Percentiles rank a stretch among this genome's conserved stretches.
Conservation (phyloP, 2,113 vertebrate genomes). For the Tyto alba region DNA sequence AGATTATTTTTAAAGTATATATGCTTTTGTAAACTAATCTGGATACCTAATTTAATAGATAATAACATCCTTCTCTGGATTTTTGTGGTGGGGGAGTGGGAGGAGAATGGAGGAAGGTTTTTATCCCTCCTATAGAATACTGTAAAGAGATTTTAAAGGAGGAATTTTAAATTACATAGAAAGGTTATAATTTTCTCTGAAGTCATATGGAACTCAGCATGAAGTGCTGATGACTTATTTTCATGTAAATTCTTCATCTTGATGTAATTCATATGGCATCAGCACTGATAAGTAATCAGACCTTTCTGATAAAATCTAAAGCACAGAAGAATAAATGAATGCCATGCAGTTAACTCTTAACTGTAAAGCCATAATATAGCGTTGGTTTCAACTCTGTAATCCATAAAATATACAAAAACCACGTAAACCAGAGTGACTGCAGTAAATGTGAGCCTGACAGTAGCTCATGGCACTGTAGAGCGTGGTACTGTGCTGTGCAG, state of each 20-base stretch:
- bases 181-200: conserved; percentile 49
- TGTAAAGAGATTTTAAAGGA: background rate
- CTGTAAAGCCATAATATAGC: background rate
- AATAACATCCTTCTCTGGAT: background rate
- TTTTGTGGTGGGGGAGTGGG: background rate
- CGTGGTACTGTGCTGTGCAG: background rate
- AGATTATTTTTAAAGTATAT: background rate
- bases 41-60: background rate
- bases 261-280: conserved; percentile 50
- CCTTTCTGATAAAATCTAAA: conserved; percentile 52
- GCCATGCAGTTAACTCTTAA: conserved; percentile 15
- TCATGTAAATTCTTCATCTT: conserved; percentile 62
- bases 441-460: background rate
- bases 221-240: conserved; percentile 62
- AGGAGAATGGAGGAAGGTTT: background rate
- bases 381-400: background rate
- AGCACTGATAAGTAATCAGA: conserved; percentile 60
- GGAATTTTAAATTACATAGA: conserved; percentile 15
- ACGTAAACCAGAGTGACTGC: background rate
- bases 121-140: background rate
- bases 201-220: conserved; percentile 26
- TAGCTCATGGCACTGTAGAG: fast-evolving
- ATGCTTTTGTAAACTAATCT: background rate
- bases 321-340: background rate
- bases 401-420: background rate